Base-by-base conservation (phyloP, 2,797 vertebrate genomes). In the Micromesistius poutassou region DNA sequence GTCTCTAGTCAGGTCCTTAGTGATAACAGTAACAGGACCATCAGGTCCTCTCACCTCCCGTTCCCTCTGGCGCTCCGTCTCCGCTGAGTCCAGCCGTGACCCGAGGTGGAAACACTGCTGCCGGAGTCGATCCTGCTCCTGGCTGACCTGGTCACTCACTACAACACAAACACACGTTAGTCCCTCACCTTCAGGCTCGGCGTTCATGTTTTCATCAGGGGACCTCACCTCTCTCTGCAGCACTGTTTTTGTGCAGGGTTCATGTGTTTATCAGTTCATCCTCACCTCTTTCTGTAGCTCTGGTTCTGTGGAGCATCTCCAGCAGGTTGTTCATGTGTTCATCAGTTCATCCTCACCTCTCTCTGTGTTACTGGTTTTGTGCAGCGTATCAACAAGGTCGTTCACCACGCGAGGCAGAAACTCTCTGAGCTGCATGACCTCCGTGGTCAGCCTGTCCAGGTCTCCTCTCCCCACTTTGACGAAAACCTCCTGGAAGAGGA, bases 351-450 rank as follows among this genome's bases (percentile, higher is more conserved):
- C 46, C 25, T 50, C 10, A 98, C 97, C 87, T 86, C 87, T 90
- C 81, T 97, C 94, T 77, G 93, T 74, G 55, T 83, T 79, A 71
- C 84, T 92, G 73, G 94, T 87, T 81, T 93, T 95, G 71, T 92
- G 95, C 80, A 96, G 90, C 35, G 83, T 93, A 22, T 94, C 93
- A 30, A 95, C 80, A 25, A 96, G 84, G 25, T 96, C 80, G 19
- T 93, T 96, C 8, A 98, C 82, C 4, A 98, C 93, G 84, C 87
- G 90, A 62, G 97, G 97, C 82, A 98, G 88, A 88, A 97, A 96
- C 82, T 98, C 97, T 71, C 93, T 91, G 71, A 98, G 90, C 76
- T 98, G 97, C 97, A 98, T 97, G 76, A 98, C 96, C 88, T 99
- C 97, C 0, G 97, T 97, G 4, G 94, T 97, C 80, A 99, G 83